These are phyloP conservation scores for Nebria ingens DNA, from an alignment of 1,140 invertebrate species.

Conservation along the genomic window DNA sequence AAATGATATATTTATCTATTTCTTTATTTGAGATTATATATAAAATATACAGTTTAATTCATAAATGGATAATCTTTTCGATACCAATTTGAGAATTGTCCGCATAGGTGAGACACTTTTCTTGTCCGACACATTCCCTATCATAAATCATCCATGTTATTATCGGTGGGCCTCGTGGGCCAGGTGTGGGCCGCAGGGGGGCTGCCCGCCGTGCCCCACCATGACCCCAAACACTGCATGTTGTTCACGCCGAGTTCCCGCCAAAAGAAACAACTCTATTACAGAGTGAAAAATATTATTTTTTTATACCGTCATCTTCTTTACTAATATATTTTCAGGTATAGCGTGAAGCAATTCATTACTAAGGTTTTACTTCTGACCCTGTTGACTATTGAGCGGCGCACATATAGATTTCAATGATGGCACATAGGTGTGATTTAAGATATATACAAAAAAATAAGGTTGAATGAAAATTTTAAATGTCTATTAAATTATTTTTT, in stretches of 20 bases:
- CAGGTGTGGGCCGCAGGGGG: conserved; percentile 12
- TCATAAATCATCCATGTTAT: conserved; percentile 17
- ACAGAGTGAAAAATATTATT: conserved; percentile 8
- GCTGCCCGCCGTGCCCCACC: no score
- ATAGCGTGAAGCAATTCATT: conserved; percentile 8
- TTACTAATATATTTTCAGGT: conserved; percentile 8
- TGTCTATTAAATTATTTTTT: background rate
- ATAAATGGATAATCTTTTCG: no score
- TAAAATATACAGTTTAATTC: no score
- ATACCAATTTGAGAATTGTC: no score
- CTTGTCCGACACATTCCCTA: conserved; percentile 13
- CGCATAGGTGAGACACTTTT: no score
- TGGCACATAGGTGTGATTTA: background rate
- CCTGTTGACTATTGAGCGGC: background rate
- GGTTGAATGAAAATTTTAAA: background rate
- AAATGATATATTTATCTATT: no score
- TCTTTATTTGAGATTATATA: no score
- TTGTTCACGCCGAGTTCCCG: background rate
- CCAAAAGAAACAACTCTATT: conserved; percentile 9
- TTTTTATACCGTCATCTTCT: no score
- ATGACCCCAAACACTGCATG: no score
- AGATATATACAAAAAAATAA: background rate
- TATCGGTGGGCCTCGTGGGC: conserved; percentile 2
- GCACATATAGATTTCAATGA: background rate
- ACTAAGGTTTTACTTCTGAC: background rate